A percentile compares a stretch with the other conserved stretches of the same genome.
phyloP scores from a whole-genome alignment of 2,113 vertebrate species.

The Burhinus oedicnemus region DNA sequence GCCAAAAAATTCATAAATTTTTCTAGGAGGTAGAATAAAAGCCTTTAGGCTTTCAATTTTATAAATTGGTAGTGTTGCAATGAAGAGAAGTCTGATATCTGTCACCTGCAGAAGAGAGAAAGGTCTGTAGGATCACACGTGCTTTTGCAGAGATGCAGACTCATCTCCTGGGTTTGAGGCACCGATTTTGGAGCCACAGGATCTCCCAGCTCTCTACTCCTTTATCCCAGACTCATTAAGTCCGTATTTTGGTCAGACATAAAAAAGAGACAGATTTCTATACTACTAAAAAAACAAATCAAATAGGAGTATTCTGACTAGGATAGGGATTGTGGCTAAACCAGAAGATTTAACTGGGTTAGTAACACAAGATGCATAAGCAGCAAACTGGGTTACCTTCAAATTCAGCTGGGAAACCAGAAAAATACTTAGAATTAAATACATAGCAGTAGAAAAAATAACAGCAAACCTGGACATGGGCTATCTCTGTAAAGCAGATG shows the following conservation, averaged over 20 bases:
- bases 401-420: neutral
- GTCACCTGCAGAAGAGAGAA: neutral
- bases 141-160: neutral
- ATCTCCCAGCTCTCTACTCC: neutral
- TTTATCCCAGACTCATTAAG: neutral
- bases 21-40: neutral
- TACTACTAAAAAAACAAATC: neutral
- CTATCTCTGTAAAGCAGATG: slow-evolving; percentile 44
- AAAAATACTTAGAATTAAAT: neutral
- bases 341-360: neutral
- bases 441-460: neutral
- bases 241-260: neutral
- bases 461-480: neutral
- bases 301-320: neutral
- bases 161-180: neutral
- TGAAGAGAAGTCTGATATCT: neutral
- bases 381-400: neutral
- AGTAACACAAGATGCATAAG: neutral
- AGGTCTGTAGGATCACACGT: neutral
- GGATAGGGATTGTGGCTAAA: neutral
- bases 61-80: neutral
- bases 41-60: neutral
- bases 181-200: neutral
- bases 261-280: neutral
- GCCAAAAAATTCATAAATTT: neutral